Conservation (phyloP, 1,140 invertebrate genomes). For the Euura lappo region DNA sequence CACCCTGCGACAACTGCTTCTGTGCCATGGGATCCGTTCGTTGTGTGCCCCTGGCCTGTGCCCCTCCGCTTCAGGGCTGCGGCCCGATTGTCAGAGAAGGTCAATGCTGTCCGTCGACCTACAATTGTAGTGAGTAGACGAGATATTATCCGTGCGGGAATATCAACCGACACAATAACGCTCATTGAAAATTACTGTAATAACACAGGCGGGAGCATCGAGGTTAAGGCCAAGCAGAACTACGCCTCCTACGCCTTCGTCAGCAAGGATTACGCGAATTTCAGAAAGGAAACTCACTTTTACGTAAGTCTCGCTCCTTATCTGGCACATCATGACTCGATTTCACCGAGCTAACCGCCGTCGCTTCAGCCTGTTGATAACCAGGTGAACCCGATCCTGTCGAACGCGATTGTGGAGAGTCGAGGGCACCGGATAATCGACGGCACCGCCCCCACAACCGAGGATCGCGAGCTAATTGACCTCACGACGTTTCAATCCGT, state of each 20-base stretch:
- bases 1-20: slow-evolving; percentile 80
- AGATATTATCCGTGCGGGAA: neutral
- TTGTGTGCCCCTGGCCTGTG: slow-evolving; percentile 78
- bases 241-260: slow-evolving; percentile 63
- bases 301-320: slow-evolving; percentile 37
- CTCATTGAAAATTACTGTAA: neutral
- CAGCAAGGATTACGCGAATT: slow-evolving; percentile 64
- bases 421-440: slow-evolving; percentile 49
- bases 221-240: slow-evolving; percentile 61
- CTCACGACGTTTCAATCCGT: slow-evolving; percentile 12
- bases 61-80: slow-evolving; percentile 76
- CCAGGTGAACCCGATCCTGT: neutral
- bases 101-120: slow-evolving; percentile 84
- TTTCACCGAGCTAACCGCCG: neutral
- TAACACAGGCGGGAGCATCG: slow-evolving; percentile 60
- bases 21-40: slow-evolving; percentile 76
- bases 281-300: slow-evolving; percentile 60
- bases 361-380: slow-evolving; percentile 7
- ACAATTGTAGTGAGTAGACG: slow-evolving; percentile 73
- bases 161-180: neutral
- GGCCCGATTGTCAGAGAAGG: slow-evolving; percentile 75
- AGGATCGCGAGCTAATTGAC: neutral
- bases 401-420: slow-evolving; percentile 38
- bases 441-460: slow-evolving; percentile 23
- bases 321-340: too few species aligned